Percentiles rank a stretch among this genome's conserved stretches.
phyloP scores from a whole-genome alignment of 2,113 vertebrate genomes.

The Montifringilla adamsi region DNA sequence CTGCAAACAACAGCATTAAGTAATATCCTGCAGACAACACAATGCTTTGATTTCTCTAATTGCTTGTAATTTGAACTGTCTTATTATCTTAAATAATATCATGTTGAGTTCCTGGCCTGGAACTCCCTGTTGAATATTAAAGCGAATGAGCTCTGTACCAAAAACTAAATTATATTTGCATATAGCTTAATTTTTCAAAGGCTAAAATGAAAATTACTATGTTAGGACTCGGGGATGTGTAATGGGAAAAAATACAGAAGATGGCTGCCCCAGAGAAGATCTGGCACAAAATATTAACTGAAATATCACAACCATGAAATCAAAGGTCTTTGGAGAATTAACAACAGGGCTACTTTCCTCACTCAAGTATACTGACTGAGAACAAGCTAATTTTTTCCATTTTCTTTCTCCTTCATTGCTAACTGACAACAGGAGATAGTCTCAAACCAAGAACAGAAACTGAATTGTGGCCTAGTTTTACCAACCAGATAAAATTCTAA shows the following conservation, averaged over 20 bases:
- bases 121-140: not conserved
- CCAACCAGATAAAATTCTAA: not conserved
- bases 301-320: not conserved
- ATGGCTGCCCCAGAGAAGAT: not conserved
- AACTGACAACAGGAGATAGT: not conserved
- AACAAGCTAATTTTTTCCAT: not conserved
- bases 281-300: not conserved
- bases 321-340: constrained; percentile 10
- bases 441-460: not conserved
- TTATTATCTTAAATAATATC: not conserved
- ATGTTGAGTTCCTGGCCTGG: not conserved
- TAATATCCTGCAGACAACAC: not conserved
- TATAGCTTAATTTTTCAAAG: not conserved
- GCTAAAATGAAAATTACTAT: not conserved
- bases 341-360: not conserved
- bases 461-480: not conserved
- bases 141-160: not conserved
- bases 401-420: not conserved
- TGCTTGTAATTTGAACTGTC: not conserved
- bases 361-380: not conserved
- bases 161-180: not conserved
- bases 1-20: not conserved
- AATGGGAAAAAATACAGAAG: not conserved
- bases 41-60: not conserved
- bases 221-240: not conserved